Conservation (phyloP, 92 coral and sea anemone species). For the Phenganax marumi region DNA sequence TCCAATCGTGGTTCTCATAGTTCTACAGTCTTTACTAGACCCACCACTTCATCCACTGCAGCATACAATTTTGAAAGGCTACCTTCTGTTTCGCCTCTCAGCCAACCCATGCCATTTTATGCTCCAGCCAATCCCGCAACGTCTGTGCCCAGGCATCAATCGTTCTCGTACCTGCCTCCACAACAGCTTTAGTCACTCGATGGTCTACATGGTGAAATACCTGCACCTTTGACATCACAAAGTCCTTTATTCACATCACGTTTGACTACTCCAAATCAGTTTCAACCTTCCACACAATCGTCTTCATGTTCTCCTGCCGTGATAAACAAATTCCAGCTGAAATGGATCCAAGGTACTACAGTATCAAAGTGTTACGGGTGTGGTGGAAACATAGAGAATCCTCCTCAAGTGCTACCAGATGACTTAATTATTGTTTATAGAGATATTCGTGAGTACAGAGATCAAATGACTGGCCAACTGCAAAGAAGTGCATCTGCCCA, state of each 20-base stretch:
- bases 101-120: too few species aligned
- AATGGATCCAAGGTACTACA: slow-evolving; percentile 23
- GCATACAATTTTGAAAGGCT: too few species aligned
- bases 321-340: background rate
- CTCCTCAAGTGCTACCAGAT: slow-evolving; percentile 32
- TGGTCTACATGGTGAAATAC: too few species aligned
- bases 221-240: too few species aligned
- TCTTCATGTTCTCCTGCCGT: background rate
- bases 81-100: too few species aligned
- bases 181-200: too few species aligned
- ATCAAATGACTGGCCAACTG: slow-evolving; percentile 21
- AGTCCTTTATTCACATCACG: background rate
- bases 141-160: too few species aligned
- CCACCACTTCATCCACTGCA: too few species aligned
- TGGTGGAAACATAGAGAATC: slow-evolving; percentile 39
- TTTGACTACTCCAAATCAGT: background rate
- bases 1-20: too few species aligned
- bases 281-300: background rate
- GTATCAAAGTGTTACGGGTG: slow-evolving; percentile 50
- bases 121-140: too few species aligned
- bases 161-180: too few species aligned
- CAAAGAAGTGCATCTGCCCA: slow-evolving; percentile 12
- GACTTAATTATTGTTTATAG: slow-evolving; percentile 35
- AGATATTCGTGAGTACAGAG: slow-evolving; percentile 43
- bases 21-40: too few species aligned